Evolutionary conservation across 2,888 invertebrate species (phyloP).

Genomic region (Cephus sareptanus): DNA sequence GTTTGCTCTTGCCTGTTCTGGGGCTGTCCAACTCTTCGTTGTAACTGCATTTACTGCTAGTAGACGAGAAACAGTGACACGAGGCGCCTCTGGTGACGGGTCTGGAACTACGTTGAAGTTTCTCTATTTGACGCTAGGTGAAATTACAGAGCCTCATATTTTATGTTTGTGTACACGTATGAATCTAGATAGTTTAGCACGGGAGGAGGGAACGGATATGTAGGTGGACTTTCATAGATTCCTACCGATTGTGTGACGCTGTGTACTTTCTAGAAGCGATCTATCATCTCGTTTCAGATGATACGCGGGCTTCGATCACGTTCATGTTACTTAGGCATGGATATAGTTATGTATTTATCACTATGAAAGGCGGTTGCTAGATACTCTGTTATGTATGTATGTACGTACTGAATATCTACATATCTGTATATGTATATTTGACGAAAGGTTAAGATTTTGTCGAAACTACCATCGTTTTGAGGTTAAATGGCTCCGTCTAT

Average conservation of each 20-base stretch:
- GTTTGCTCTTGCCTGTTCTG: neutral
- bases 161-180: neutral
- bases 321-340: neutral
- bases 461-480: neutral
- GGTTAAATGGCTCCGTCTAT: neutral
- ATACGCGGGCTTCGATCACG: neutral
- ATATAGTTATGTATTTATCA: neutral
- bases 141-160: neutral
- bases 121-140: neutral
- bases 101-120: neutral
- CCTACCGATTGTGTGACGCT: conserved; percentile 37
- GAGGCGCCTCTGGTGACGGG: neutral
- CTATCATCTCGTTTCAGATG: neutral
- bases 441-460: neutral
- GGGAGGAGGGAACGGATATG: conserved; percentile 18
- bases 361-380: neutral
- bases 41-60: neutral
- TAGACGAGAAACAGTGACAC: neutral
- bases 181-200: neutral
- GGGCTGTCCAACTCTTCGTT: neutral
- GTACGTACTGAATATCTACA: neutral
- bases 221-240: conserved; percentile 49
- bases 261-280: conserved; percentile 37
- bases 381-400: neutral
- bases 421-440: neutral